Evolutionary conservation across 2,797 vertebrate genomes (phyloP).

Genomic region (Vultur gryphus): DNA sequence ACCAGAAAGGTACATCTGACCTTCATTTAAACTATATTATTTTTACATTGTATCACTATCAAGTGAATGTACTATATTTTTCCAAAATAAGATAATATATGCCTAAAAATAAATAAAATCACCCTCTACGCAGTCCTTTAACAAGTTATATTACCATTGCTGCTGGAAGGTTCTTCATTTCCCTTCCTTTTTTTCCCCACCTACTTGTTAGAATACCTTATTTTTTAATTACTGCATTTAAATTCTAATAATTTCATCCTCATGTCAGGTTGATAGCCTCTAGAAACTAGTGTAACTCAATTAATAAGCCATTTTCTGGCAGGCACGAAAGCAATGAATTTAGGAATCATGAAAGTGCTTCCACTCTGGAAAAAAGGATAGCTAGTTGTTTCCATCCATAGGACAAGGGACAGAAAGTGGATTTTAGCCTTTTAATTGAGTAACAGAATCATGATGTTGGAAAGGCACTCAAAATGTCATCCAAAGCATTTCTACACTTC

Average conservation of each 20-base stretch:
- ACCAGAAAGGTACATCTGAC: neutral
- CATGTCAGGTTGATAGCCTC: neutral
- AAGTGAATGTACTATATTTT: neutral
- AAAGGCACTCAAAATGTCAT: neutral
- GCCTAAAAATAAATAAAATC: neutral
- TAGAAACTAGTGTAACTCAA: neutral
- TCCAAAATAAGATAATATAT: neutral
- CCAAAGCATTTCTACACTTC: neutral
- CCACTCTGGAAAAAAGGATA: neutral
- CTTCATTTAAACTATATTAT: neutral
- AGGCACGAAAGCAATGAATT: neutral
- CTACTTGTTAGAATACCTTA: neutral
- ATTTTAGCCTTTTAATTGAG: neutral
- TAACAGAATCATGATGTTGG: neutral
- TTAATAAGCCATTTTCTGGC: neutral
- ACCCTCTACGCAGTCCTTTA: neutral
- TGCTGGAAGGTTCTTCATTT: neutral
- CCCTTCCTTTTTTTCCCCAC: neutral
- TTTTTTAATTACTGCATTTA: neutral
- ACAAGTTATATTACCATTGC: neutral
- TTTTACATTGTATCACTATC: neutral
- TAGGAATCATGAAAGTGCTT: neutral
- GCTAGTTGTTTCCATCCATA: neutral
- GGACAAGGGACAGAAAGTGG: neutral
- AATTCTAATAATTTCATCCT: neutral